Evolutionary conservation across 2,797 vertebrate species (phyloP).

Genomic region (Acropternis orthonyx): DNA sequence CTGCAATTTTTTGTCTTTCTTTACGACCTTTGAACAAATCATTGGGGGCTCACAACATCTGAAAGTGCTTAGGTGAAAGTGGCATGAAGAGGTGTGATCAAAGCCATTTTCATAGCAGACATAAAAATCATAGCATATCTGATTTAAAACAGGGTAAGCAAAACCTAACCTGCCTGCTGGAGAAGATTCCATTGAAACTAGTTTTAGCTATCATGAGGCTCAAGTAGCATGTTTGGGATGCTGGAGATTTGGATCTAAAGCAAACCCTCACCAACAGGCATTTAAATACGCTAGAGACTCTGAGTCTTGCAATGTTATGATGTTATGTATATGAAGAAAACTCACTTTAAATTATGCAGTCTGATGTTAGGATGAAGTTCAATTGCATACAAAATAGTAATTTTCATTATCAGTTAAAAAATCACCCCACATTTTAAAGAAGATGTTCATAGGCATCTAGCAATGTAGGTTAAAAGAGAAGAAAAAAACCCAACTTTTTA

Average conservation of each 20-base stretch:
- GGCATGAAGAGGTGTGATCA: constrained; percentile 63
- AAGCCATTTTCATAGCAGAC: constrained; percentile 56
- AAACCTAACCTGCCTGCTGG: constrained; percentile 42
- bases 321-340: constrained; percentile 57
- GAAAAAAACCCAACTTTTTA: constrained; percentile 39
- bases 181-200: constrained; percentile 50
- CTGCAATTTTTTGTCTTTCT: constrained; percentile 47
- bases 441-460: neutral
- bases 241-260: constrained; percentile 61
- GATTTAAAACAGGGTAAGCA: constrained; percentile 65
- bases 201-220: constrained; percentile 38
- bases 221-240: constrained; percentile 21
- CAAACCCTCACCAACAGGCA: constrained; percentile 37
- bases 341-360: constrained; percentile 61
- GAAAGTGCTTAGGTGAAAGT: constrained; percentile 61
- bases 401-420: constrained; percentile 61
- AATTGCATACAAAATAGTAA: constrained; percentile 56
- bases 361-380: constrained; percentile 58
- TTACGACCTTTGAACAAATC: constrained; percentile 61
- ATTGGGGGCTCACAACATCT: constrained; percentile 55
- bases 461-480: constrained; percentile 58
- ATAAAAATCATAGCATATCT: constrained; percentile 54
- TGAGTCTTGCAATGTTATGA: neutral
- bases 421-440: constrained; percentile 2
- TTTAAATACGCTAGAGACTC: constrained; percentile 42